Base-by-base conservation (phyloP, 2,797 vertebrate genomes). In the Siniperca obscura region DNA sequence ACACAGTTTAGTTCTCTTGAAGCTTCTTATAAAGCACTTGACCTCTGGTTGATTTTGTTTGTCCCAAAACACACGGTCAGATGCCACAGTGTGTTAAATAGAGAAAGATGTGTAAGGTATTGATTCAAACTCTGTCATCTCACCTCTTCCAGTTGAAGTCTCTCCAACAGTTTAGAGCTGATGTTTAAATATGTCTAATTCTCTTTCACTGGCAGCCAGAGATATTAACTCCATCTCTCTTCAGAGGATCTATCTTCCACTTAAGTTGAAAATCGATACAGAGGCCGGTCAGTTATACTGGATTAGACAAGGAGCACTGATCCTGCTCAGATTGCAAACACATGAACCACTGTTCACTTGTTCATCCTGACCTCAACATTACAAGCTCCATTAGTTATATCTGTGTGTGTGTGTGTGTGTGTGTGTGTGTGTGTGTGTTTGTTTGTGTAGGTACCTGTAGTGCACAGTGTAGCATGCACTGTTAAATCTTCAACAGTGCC, bases 201-300 rank as follows among this genome's bases (percentile, higher is more conserved):
- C 70, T 80, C 53, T 62, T 71, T 84, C 70, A 59, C 81, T 78
- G 71, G 73, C 82, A 85, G 81, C 61, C 46, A 56, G 73, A 85
- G 74, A 89, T 89, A 85, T 91, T 80, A 89, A 84, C 70, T 77
- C 76, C 60, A 70, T 90, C 82, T 87, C 66, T 87, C 73, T 64
- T 86, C 81, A 52, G 30, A 71, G 72, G 74, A 84, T 90, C 80
- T 85, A 66, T 86, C 78, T 74, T 86, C 72, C 50, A 62, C 85
- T 87, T 88, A 76, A 60, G 82, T 80, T 84, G 62, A 76, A 91
- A 92, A 93, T 94, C 93, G 87, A 93, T 93, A 88, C 6, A 53
- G 59, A 87, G 78, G 72, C 74, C 12, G 19, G 70, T 86, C 87
- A 83, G 76, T 89, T 86, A 73, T 70, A 81, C 64, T 79, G 78